Conservation (phyloP, 2,797 vertebrate genomes). For the Megaceryle alcyon region DNA sequence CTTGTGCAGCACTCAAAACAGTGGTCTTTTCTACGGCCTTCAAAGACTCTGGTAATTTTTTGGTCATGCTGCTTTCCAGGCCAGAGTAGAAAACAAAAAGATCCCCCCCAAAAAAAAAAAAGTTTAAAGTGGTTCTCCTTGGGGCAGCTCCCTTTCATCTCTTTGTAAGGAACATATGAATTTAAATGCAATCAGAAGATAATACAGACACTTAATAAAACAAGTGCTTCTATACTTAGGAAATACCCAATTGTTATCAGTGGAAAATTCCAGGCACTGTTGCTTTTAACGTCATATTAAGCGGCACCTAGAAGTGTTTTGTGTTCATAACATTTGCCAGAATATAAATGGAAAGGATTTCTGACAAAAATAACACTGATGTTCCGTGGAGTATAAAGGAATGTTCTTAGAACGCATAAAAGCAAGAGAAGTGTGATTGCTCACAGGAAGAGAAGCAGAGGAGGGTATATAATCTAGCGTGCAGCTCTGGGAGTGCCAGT, state of each 20-base stretch:
- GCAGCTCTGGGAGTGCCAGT: neutral
- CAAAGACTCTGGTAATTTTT: neutral
- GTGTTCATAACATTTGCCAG: slow-evolving; percentile 61
- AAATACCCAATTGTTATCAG: slow-evolving; percentile 65
- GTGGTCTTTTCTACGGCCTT: neutral
- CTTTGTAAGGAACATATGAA: neutral
- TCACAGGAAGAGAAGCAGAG: neutral
- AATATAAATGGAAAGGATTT: slow-evolving; percentile 61
- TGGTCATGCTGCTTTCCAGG: neutral
- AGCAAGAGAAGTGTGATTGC: neutral
- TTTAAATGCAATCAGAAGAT: slow-evolving; percentile 63
- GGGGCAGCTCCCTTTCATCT: neutral
- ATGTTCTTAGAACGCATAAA: slow-evolving; percentile 1
- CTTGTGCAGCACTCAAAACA: neutral
- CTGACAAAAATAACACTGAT: slow-evolving; percentile 46
- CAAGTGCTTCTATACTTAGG: slow-evolving; percentile 79
- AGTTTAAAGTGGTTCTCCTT: neutral
- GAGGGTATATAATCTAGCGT: neutral
- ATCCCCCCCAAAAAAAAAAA: neutral
- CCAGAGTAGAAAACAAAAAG: neutral
- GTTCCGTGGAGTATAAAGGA: neutral
- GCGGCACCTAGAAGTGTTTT: slow-evolving; percentile 68
- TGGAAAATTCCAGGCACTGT: slow-evolving; percentile 73
- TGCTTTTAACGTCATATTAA: slow-evolving; percentile 62
- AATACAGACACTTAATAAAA: slow-evolving; percentile 71